These are phyloP conservation scores for Drosophila helvetica DNA, from an alignment of 2,888 invertebrate genomes.

Conservation along the genomic window DNA sequence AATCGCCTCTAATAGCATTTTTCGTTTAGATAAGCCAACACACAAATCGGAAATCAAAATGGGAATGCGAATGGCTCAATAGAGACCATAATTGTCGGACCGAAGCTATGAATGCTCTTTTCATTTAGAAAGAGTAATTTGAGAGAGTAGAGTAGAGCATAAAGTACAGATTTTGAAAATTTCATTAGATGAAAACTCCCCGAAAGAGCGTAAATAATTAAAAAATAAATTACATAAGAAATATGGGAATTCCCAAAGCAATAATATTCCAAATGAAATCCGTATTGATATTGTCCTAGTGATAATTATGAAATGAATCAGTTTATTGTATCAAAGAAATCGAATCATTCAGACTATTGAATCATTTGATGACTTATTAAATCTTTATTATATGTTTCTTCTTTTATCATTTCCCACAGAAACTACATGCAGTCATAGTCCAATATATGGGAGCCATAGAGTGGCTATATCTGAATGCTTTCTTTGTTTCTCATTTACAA, in stretches of 20 bases:
- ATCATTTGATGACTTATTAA: background rate
- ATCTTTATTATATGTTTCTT: background rate
- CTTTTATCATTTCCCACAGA: background rate
- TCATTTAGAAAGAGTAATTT: background rate
- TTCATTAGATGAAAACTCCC: too few species aligned
- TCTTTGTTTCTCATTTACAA: background rate
- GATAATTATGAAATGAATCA: background rate
- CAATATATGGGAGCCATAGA: background rate
- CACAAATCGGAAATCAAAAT: conserved; percentile 40
- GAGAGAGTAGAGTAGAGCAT: background rate
- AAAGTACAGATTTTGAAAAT: too few species aligned
- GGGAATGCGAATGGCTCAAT: conserved; percentile 15
- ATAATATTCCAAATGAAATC: background rate
- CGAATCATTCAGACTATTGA: background rate
- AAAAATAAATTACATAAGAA: background rate
- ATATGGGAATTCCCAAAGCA: background rate
- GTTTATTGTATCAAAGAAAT: background rate
- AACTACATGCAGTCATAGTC: background rate
- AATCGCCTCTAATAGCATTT: conserved; percentile 80
- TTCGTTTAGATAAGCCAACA: conserved; percentile 61
- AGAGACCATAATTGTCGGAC: background rate
- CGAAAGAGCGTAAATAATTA: too few species aligned
- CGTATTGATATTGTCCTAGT: background rate
- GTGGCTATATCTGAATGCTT: too few species aligned
- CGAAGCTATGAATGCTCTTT: conserved; percentile 41